Evolutionary conservation across 2,888 invertebrate genomes (phyloP), one percentile per base, ranked within the genome.

Genomic region (Scrobipalpa atriplicella): DNA sequence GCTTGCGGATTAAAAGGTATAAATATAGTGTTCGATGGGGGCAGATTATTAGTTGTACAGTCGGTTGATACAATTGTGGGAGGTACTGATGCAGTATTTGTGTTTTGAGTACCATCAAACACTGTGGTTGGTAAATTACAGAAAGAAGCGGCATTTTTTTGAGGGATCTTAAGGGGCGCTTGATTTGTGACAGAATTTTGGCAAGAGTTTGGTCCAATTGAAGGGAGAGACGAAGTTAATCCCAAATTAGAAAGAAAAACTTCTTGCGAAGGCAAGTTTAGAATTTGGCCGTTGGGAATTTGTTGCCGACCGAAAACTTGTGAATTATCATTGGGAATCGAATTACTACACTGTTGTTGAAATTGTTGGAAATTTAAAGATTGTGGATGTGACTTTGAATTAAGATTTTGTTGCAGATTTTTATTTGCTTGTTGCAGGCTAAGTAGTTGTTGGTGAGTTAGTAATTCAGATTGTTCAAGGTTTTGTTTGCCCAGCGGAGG

Each of bases 341-440:
- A 51, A 11, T 51, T 58, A 66, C 56, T 65, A 16, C 52, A 62
- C 65, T 72, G 73, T 54, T 76, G 64, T 56, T 68, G 68, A n/a
- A 52, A 52, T 60, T 43, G 54, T 0, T 71, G 72, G 41, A 72
- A 66, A 36, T 72, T 72, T 13, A 75, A 70, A 73, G 52, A 69
- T 70, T 64, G 71, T 67, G 64, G 66, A 13, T 43, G 7, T 63
- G 51, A 21, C 43, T 69, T 68, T 9, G 67, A 64, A 63, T 67
- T 70, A 29, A 13, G 9, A 47, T 7, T 18, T 56, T 52, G 38
- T 36, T 67, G 62, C n/a, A n/a, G 13, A 38, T 62, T 66, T 3
- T 38, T 18, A 52, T 65, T 60, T 39, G 61, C 47, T 70, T 69
- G 69, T 51, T 72, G 72, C 11, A 47, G 19, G 19, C 36, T 19